phyloP scores from a whole-genome alignment of 2,888 invertebrate genomes.

The Cephonodes hylas region DNA sequence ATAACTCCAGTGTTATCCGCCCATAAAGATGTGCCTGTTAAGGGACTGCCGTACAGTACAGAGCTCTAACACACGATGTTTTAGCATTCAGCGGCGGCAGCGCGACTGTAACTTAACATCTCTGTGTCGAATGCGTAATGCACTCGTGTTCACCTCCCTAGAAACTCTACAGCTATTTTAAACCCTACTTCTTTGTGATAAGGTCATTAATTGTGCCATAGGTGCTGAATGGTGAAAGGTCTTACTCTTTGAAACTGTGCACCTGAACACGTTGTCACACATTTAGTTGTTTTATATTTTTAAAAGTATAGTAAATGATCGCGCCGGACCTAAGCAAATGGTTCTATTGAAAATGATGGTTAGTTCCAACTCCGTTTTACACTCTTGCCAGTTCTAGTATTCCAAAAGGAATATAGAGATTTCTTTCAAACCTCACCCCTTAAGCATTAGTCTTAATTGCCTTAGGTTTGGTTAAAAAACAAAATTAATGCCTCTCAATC shows the following conservation, averaged over 20 bases:
- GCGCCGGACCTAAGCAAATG: not conserved
- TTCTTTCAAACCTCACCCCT: no score
- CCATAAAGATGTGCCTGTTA: conserved; percentile 5
- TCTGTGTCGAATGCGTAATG: conserved; percentile 49
- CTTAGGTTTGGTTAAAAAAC: no score
- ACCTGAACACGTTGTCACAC: not conserved
- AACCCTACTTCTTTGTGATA: not conserved
- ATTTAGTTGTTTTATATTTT: conserved; percentile 3
- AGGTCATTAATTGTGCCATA: not conserved
- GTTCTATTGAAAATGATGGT: not conserved
- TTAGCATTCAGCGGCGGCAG: conserved; percentile 45
- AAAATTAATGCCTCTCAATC: no score
- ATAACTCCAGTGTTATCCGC: not conserved
- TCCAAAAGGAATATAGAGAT: no score
- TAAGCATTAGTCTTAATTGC: no score
- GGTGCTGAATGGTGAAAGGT: not conserved
- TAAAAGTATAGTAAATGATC: not conserved
- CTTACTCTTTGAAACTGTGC: not conserved
- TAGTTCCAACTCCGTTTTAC: no score
- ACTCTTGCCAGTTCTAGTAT: no score
- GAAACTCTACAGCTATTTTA: not conserved
- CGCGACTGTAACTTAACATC: conserved; percentile 48
- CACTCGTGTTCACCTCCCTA: conserved; percentile 24
- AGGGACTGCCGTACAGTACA: conserved; percentile 11
- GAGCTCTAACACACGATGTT: conserved; percentile 23